A percentile compares a stretch with the other conserved stretches of the same genome.
These are phyloP conservation scores for Parapsyche elsis DNA, from an alignment of 1,140 invertebrate genomes.

Conservation along the genomic window DNA sequence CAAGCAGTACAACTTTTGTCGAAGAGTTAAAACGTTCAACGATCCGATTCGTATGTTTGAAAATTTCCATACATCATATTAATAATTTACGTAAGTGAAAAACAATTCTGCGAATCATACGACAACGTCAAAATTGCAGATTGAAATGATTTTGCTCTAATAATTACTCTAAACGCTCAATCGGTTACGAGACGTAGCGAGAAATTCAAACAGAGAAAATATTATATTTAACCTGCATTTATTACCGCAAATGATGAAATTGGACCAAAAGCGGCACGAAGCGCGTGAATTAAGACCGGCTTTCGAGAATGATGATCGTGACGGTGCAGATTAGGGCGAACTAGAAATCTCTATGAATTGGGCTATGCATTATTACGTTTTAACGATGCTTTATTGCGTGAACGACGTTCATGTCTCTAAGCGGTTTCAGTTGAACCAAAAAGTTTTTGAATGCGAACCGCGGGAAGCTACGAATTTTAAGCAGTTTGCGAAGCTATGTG, in stretches of 20 bases:
- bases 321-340: conserved; percentile 7
- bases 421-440: too few species aligned
- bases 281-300: conserved; percentile 1
- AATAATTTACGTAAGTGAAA: not conserved
- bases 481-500: too few species aligned
- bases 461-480: too few species aligned
- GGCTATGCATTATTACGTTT: not conserved
- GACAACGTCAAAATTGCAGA: too few species aligned
- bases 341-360: not conserved
- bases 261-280: conserved; percentile 27
- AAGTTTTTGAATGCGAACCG: too few species aligned
- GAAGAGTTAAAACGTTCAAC: not conserved
- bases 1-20: not conserved
- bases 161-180: not conserved
- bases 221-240: conserved; percentile 2
- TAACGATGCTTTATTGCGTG: not conserved
- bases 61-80: not conserved
- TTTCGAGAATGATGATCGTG: conserved; percentile 6
- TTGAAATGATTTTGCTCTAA: not conserved
- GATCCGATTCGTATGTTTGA: not conserved
- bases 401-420: too few species aligned
- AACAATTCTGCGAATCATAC: not conserved
- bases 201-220: not conserved
- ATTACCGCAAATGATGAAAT: conserved; percentile 22
- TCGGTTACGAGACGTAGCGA: too few species aligned